Evolutionary conservation across 2,113 vertebrate genomes (phyloP), one percentile per base, ranked within the genome.

Genomic region (Rhombomys opimus): DNA sequence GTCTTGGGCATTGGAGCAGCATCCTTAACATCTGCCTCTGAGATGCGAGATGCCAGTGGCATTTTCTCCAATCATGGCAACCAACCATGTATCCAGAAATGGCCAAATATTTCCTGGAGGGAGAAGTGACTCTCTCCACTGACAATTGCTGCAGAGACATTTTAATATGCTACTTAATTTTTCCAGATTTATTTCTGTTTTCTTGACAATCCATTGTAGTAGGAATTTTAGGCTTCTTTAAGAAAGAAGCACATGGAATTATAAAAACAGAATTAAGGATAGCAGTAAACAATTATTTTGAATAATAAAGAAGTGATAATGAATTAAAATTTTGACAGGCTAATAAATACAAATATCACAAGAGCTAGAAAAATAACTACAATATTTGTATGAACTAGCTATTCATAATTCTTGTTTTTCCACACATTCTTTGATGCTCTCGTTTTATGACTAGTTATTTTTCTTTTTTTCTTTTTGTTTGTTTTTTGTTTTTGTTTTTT

Each of bases 301-400:
- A 94, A 93, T 50, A 38, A 88, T 85, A 81, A 82, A 70, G 4
- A 61, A 80, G 65, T 81, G 38, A 65, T 0, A 82, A 70, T 89
- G 54, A 84, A 65, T 82, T 25, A 95, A 32, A 63, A 91, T 25
- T 91, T 91, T 94, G 30, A 61, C 85, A 78, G 90, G 13, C 46
- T 94, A 57, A 84, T 9, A 90, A 80, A 80, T 6, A 41, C 7
- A 86, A 93, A 46, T 81, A 65, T n/a, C 13, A 76, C 12, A 88
- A 90, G 59, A 89, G 9, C 2, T 57, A 84, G 72, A n/a, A 87
- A 80, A 90, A 72, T 41, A 17, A 4, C 35, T 8, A 61, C 54
- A 61, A 8, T 75, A 82, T 46, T 77, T 63, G 93, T 54, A 76
- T 77, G 18, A 61, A 67, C 57, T 76, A 85, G 13, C 25, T 89